Conservation (phyloP, 2,797 vertebrate genomes). For the Girardinus metallicus region DNA sequence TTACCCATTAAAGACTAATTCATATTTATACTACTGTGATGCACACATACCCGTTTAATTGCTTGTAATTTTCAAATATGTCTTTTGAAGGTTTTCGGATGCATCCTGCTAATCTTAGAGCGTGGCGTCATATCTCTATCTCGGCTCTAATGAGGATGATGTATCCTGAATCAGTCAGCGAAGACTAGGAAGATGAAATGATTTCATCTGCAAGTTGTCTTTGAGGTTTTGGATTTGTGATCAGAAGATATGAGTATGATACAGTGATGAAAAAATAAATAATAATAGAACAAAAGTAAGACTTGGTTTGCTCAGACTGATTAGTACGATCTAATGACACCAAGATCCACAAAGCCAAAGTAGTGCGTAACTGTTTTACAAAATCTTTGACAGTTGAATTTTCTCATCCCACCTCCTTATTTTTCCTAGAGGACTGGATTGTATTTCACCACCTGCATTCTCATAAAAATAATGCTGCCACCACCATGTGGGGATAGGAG, state of each 20-base stretch:
- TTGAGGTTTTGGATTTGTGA: neutral
- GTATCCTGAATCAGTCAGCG: neutral
- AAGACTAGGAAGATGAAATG: neutral
- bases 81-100: conserved; percentile 21
- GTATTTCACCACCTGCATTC: neutral
- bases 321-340: neutral
- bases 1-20: conserved; percentile 37
- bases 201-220: neutral
- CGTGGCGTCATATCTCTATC: neutral
- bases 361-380: neutral
- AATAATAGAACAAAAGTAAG: neutral
- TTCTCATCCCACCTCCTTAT: neutral
- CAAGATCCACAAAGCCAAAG: neutral
- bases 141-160: neutral
- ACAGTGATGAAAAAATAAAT: neutral
- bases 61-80: conserved; percentile 25
- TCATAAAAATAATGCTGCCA: neutral
- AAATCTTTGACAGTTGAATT: neutral
- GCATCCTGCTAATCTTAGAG: neutral
- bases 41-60: conserved; percentile 27
- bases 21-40: conserved; percentile 34
- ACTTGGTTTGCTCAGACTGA: neutral
- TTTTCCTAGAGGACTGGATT: neutral
- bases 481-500: neutral
- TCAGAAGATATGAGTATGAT: neutral